Conservation (phyloP, 1,140 invertebrate species). For the Drosophila repleta region DNA sequence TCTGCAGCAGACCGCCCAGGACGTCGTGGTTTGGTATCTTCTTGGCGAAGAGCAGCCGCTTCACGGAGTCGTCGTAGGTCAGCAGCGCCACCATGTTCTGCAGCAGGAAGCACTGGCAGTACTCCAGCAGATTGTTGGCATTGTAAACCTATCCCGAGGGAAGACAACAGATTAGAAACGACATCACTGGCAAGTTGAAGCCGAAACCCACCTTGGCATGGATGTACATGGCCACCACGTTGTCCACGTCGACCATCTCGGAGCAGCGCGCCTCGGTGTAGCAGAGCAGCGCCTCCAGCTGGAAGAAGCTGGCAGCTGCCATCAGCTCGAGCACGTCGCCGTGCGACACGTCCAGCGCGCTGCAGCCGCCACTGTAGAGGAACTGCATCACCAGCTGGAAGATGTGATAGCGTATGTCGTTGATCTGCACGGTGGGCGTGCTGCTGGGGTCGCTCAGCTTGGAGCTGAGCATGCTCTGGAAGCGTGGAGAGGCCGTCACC, state of each 20-base stretch:
- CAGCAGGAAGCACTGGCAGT: conserved; percentile 95
- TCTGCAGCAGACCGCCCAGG: conserved; percentile 90
- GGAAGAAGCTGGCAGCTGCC: conserved; percentile 96
- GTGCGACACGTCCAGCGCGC: conserved; percentile 90
- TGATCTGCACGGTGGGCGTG: conserved; percentile 94
- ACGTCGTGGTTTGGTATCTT: conserved; percentile 95
- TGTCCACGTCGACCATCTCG: conserved; percentile 92
- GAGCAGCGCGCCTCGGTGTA: conserved; percentile 94
- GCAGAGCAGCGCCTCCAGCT: conserved; percentile 92
- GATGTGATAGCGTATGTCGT: conserved; percentile 96
- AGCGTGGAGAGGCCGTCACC: conserved; percentile 93
- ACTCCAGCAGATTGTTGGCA: conserved; percentile 92
- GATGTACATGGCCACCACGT: conserved; percentile 96
- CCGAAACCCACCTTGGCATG: conserved; percentile 90
- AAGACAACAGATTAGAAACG: neutral
- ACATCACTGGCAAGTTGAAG: neutral
- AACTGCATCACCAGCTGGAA: conserved; percentile 96
- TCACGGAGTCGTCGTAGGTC: conserved; percentile 95
- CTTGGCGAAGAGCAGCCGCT: conserved; percentile 94
- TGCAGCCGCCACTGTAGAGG: conserved; percentile 94
- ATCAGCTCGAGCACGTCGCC: conserved; percentile 94
- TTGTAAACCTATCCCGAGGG: conserved; percentile 90
- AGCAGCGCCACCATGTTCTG: conserved; percentile 97
- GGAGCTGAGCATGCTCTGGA: conserved; percentile 93
- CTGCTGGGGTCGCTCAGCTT: conserved; percentile 89